Base-by-base conservation (phyloP, 2,113 vertebrate genomes). In the Leuciscus idus region DNA sequence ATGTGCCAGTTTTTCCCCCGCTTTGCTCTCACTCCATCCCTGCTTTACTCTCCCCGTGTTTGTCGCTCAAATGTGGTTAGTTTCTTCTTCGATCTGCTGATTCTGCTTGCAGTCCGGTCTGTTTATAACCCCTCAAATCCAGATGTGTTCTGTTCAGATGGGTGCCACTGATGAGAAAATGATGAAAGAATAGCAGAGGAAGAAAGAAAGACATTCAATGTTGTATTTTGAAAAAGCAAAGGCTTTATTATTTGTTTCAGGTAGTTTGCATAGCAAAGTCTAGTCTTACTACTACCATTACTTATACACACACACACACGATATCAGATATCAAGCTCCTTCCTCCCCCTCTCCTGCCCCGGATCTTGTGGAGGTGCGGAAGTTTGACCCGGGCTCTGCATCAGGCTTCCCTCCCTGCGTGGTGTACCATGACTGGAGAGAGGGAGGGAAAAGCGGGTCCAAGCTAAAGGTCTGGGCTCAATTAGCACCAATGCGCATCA, bases 251-350 rank as follows among this genome's bases (percentile, higher is more conserved):
- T 50, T 82, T 46, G 19, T 30, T 52, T 50, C 28, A 68, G 17
- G 26, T 52, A 21, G 80, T 82, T 66, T 19, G 13, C 43, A 12
- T 4, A 50, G 46, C 62, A 83, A 55, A 83, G 68, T 50, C 83
- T 76, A 83, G 55, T 57, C 66, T 86, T 72, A 84, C 64, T 70
- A 84, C 43, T 81, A 75, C 48, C 15, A 19, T 70, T 84, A 28
- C 23, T 8, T 64, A 48, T 23, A 36, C 36, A 52, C 36, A 62
- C 19, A 52, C 33, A 23, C 61, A 43, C 50, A 52, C 59, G 84
- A 86, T 87, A 90, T 89, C 88, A 86, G 76, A 87, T 89, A 84
- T 89, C 85, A 79, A 26, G 74, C 80, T 80, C 81, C 64, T 85
- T 62, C 59, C 75, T 62, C 82, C 52, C 68, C 82, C 57, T 28